These are phyloP conservation scores for Anas platyrhynchos DNA, from an alignment of 2,113 vertebrate species.

Conservation along the genomic window DNA sequence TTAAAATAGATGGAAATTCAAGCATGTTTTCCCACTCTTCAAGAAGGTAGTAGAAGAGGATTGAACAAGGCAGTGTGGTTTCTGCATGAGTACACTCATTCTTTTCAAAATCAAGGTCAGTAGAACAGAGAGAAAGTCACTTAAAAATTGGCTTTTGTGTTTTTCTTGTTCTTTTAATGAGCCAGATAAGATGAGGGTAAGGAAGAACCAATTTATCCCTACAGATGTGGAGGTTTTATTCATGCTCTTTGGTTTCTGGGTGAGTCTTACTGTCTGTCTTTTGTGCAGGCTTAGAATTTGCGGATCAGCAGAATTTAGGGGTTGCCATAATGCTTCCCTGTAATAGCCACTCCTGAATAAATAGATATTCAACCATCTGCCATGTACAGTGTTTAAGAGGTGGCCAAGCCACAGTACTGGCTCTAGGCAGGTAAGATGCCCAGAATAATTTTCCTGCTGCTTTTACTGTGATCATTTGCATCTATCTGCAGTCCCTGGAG, in stretches of 20 bases:
- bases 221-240: not conserved
- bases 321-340: not conserved
- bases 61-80: not conserved
- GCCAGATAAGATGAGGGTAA: not conserved
- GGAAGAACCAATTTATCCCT: not conserved
- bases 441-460: not conserved
- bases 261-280: not conserved
- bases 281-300: not conserved
- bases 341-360: not conserved
- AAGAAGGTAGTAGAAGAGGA: not conserved
- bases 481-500: slow-evolving; percentile 43
- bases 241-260: not conserved
- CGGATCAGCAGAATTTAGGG: not conserved
- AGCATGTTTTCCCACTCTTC: not conserved
- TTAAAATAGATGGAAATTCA: not conserved
- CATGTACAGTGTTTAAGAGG: not conserved
- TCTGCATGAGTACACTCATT: not conserved
- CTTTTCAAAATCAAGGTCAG: not conserved
- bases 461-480: not conserved
- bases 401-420: not conserved
- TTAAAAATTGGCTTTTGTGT: not conserved
- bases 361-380: not conserved
- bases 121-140: not conserved
- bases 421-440: not conserved
- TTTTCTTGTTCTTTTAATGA: not conserved